Evolutionary conservation across 2,113 vertebrate genomes (phyloP), one percentile per base, ranked within the genome.

Genomic region (Sterrhoptilus dennistouni): DNA sequence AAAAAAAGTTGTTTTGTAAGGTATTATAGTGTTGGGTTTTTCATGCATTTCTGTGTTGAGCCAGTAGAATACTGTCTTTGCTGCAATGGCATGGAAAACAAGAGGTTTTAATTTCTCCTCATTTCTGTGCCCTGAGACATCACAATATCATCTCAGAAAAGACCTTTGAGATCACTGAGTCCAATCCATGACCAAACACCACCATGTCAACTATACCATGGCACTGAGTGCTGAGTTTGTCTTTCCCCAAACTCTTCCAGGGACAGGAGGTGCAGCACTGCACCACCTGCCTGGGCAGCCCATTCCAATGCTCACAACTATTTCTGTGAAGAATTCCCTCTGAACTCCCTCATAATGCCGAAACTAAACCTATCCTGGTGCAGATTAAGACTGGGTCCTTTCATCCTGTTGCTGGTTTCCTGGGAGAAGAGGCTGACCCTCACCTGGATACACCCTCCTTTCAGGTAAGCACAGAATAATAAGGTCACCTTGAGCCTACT

Each of bases 191-290:
- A 31, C 21, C 18, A 21, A 53, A 31, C 38, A 53, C 4, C n/a
- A 25, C 45, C 8, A 15, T 3, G 25, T 35, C 17, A 40, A 15
- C 11, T 4, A 2, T 6, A 35, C 20, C 1, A 0, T 35, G n/a
- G 17, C 47, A 47, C n/a, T 21, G 53, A 31, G 28, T 14, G 53
- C 20, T 1, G 2, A 6, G 8, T 9, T 2, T 0, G 0, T 28
- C 36, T 33, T 59, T 74, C 36, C 52, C 44, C 33, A 19, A 33
- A 14, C 33, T n/a, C 10, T 8, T 52, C 36, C 12, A 66, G 19
- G 44, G 33, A 36, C 12, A 15, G 38, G 38, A 38, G 38, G 11
- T 38, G 38, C 38, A 38, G 11, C 38, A 57, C 25, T 18, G 35
- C 45, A 53, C 5, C 28, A 45, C 19, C 12, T n/a, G 33, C 28